Evolutionary conservation across 37 sponge, comb jelly and placozoan species (phyloP), one percentile per base, ranked within the genome.

Genomic region (Oopsacas minuta): DNA sequence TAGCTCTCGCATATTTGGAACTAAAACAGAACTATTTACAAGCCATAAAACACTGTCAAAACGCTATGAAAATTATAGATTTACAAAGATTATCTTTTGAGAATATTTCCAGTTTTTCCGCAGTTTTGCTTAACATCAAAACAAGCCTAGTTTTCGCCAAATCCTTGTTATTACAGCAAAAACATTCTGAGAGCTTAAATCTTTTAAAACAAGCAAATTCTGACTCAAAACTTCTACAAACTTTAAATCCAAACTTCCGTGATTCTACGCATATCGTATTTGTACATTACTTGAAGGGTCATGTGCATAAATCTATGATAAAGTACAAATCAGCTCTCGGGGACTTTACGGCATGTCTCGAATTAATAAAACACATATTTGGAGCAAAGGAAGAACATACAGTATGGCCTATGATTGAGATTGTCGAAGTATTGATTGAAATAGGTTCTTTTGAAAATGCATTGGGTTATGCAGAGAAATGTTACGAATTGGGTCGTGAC

Each of bases 121-220:
- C 75, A 3, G 75, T 61, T 3, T 12, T 61, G 5, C 75, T 61
- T 3, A 61, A 61, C 75, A 61, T 61, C 28, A 10, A n/a, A 10
- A 34, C 75, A 32, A 25, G 75, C 30, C 75, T 61, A 5, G 20
- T 61, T 32, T 61, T 3, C 22, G 75, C 75, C 1, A 61, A 61
- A 61, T 61, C 75, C 22, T 34, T 61, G 20, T n/a, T 61, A 12
- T n/a, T 61, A 10, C 75, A 61, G 30, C 75, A 61, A 34, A 61
- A 61, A n/a, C 7, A 5, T 12, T 61, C 22, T 61, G 75, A 61
- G 22, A 61, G 75, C 28, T 61, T 61, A n/a, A 12, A 61, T 61
- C 5, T 61, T 20, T 61, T 61, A 61, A 61, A 61, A n/a, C 75
- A 61, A 61, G 75, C 75, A 61, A 61, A 61, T 25, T 61, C 75